Conservation (phyloP, 2,888 invertebrate species). For the Didymodactylos carnosus region DNA sequence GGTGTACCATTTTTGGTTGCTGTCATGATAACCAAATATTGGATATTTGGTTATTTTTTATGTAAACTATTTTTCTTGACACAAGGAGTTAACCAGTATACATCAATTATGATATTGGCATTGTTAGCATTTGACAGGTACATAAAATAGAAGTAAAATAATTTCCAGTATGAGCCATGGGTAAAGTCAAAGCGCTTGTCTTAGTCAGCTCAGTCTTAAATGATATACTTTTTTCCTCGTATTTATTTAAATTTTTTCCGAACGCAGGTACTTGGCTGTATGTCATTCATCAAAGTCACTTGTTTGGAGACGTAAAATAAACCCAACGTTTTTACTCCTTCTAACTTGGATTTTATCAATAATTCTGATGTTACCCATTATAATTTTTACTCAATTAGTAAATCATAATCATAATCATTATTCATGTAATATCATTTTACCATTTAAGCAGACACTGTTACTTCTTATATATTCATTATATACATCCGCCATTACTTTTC, state of each 20-base stretch:
- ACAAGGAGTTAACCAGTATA: constrained; percentile 14
- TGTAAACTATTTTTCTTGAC: constrained; percentile 12
- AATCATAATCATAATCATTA: background rate
- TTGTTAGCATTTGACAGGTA: constrained; percentile 11
- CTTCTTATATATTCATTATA: background rate
- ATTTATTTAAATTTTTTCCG: no score
- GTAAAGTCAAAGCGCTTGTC: no score
- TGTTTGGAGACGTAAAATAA: background rate
- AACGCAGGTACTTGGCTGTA: background rate
- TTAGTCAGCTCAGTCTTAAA: no score
- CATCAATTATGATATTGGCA: constrained; percentile 9
- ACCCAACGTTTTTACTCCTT: background rate
- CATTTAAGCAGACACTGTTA: background rate
- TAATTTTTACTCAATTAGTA: background rate
- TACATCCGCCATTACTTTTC: constrained; percentile 3
- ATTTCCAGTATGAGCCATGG: no score
- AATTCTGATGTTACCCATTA: background rate
- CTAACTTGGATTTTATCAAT: background rate
- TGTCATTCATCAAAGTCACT: background rate
- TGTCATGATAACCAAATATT: constrained; percentile 3
- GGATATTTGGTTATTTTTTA: constrained; percentile 6
- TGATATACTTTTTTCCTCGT: no score
- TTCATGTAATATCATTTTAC: background rate
- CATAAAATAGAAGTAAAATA: no score
- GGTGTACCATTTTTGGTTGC: constrained; percentile 12